Evolutionary conservation across 2,113 vertebrate genomes (phyloP), one percentile per base, ranked within the genome.

Genomic region (Sphaerodactylus townsendi): DNA sequence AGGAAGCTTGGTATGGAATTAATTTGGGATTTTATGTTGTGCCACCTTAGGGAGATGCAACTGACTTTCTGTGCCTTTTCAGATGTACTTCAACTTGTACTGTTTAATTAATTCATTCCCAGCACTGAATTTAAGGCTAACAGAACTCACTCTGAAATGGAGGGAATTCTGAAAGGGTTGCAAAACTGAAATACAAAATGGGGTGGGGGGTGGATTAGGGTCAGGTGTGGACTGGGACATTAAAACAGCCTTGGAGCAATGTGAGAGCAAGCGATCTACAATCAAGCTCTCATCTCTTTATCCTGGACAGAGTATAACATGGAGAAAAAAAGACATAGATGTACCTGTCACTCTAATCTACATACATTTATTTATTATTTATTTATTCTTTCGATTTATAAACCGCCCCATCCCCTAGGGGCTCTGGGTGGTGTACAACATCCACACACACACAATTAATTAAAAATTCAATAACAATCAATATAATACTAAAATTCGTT

Each of bases 21-120:
- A 64, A 39, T 6, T 14, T 15, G 7, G 56, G 15, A 9, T 13
- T 83, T 41, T 17, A 33, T 75, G 19, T 64, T 33, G 80, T 82
- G 33, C 37, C 15, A n/a, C 23, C 50, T 25, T 1, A 33, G 33
- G 17, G 7, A 79, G 59, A 10, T 17, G 10, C 64, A 53, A 69
- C 62, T 86, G 85, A 88, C 78, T 23, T 69, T 70, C 65, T 80
- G 41, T 78, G 69, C 39, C 77, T 79, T 70, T 23, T 79, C 82
- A 80, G 44, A 41, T 0, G 10, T 14, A 28, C 25, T 73, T 76
- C 81, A 37, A 48, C 72, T 0, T 0, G 65, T 50, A 9, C 3
- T 65, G 70, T 50, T 7, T 46, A n/a, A 23, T 48, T 44, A 78
- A 81, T 19, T 2, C 30, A 37, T 0, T 69, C 73, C 33, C 70